These are phyloP conservation scores for Dromius quadrimaculatus DNA, from an alignment of 2,888 invertebrate species.

Conservation along the genomic window DNA sequence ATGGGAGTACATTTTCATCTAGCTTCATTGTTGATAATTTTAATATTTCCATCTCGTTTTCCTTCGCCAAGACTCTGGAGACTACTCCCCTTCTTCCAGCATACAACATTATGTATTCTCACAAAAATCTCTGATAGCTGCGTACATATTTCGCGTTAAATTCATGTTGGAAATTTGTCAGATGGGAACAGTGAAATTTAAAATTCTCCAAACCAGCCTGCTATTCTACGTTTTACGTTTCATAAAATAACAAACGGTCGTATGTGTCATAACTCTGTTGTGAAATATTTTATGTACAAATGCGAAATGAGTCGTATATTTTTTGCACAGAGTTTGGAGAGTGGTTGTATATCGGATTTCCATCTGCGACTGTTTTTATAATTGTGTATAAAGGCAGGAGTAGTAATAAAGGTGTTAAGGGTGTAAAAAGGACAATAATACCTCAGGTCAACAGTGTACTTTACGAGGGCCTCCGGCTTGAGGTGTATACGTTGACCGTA, in stretches of 20 bases:
- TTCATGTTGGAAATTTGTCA: constrained; percentile 10
- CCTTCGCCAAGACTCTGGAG: not conserved
- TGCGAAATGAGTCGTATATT: constrained; percentile 1
- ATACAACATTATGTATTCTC: constrained; percentile 5
- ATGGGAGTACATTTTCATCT: not conserved
- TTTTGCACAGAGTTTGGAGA: too few relatives aligned
- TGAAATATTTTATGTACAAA: constrained; percentile 22
- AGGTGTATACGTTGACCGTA: too few relatives aligned
- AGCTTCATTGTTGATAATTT: constrained; percentile 20
- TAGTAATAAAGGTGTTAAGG: too few relatives aligned
- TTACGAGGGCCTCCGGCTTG: too few relatives aligned
- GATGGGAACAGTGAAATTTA: constrained; percentile 30
- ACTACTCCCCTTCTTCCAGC: not conserved
- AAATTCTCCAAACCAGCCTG: constrained; percentile 16
- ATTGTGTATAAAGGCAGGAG: too few relatives aligned
- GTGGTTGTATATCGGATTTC: too few relatives aligned
- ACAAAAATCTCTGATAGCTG: constrained; percentile 19
- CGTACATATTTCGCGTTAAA: constrained; percentile 13
- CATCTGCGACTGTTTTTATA: too few relatives aligned
- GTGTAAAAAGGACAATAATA: too few relatives aligned
- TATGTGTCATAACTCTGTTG: not conserved
- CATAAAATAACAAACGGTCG: constrained; percentile 32
- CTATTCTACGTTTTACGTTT: constrained; percentile 17
- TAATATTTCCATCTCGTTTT: constrained; percentile 12
- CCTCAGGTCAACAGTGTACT: too few relatives aligned